These are phyloP conservation scores for Aporrectodea caliginosa DNA, from an alignment of 1,140 invertebrate genomes.

Conservation along the genomic window DNA sequence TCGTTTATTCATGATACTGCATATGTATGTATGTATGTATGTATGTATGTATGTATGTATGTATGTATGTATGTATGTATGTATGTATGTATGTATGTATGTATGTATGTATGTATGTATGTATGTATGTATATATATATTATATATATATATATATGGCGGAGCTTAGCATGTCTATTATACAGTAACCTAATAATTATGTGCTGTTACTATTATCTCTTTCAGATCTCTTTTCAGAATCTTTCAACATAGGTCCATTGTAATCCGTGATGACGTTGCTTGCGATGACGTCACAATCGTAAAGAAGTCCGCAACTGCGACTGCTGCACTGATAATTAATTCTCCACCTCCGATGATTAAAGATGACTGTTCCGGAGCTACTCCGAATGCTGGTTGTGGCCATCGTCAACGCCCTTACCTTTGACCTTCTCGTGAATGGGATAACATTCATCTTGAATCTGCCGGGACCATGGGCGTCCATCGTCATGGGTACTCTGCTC, in stretches of 20 bases:
- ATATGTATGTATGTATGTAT: constrained; percentile 4
- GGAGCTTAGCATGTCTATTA: too few species aligned
- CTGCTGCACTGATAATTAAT: too few species aligned
- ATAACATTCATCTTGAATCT: neutral
- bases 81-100: constrained; percentile 7
- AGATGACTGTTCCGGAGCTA: too few species aligned
- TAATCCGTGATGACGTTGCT: too few species aligned
- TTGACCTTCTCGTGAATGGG: neutral
- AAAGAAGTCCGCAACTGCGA: too few species aligned
- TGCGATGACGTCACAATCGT: too few species aligned
- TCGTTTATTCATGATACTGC: neutral
- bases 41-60: constrained; percentile 3
- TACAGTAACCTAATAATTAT: too few species aligned
- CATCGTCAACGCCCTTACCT: neutral
- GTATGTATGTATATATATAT: constrained; percentile 4
- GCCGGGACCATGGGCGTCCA: neutral
- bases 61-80: constrained; percentile 7
- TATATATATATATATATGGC: neutral
- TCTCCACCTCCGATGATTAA: too few species aligned
- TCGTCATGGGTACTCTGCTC: neutral
- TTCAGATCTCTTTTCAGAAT: too few species aligned
- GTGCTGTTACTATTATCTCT: too few species aligned
- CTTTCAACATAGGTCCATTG: too few species aligned
- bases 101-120: constrained; percentile 7
- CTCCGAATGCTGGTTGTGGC: neutral